These are phyloP conservation scores for Sanderia malayensis DNA, from an alignment of 30 jellyfish, hydroid and myxozoan species.

Conservation along the genomic window DNA sequence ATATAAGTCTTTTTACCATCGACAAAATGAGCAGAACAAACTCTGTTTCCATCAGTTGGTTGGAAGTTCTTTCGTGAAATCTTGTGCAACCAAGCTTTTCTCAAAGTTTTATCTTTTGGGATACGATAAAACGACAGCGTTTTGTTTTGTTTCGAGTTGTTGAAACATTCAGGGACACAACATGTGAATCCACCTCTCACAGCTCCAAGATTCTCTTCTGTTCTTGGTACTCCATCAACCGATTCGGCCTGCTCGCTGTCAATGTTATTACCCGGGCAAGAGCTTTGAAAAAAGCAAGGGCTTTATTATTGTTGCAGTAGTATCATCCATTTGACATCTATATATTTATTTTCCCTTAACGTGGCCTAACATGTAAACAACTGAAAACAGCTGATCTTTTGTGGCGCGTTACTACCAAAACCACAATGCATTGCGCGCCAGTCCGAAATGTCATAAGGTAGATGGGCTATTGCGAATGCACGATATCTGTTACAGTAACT, in stretches of 20 bases:
- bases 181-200: neutral
- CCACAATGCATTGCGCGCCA: conserved; percentile 1
- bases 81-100: conserved; percentile 3
- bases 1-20: too few relatives aligned
- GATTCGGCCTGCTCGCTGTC: neutral
- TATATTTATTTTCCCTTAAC: too few relatives aligned
- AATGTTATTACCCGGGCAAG: neutral
- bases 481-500: too few relatives aligned
- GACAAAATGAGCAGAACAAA: conserved; percentile 15
- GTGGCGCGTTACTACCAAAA: too few relatives aligned
- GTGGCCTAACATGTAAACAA: too few relatives aligned
- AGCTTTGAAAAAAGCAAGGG: neutral
- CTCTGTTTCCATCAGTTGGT: conserved; percentile 1
- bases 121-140: conserved; percentile 9
- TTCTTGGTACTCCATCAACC: neutral
- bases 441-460: neutral
- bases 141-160: neutral
- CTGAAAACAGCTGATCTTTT: too few relatives aligned
- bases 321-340: too few relatives aligned
- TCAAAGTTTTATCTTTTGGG: neutral
- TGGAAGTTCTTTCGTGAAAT: conserved; percentile 1
- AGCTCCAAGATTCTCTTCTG: neutral
- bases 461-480: neutral
- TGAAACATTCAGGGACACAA: conserved; percentile 6
- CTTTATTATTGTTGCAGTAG: neutral